These are phyloP conservation scores for Gasteruption jaculator DNA, from an alignment of 2,888 invertebrate genomes.

Conservation along the genomic window DNA sequence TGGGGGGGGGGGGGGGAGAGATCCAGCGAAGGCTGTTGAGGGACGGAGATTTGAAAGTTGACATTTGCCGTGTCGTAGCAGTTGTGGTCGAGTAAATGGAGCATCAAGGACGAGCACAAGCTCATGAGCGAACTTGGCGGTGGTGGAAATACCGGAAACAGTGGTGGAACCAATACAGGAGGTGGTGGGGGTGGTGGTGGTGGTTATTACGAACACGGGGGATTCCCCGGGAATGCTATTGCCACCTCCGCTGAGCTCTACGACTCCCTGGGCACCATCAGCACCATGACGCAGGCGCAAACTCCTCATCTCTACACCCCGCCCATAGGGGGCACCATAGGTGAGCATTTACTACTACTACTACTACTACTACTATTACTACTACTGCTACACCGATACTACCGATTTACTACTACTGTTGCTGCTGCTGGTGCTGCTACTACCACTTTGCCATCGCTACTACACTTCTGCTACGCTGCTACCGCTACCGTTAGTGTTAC, in stretches of 20 bases:
- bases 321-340: slow-evolving; percentile 67
- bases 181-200: slow-evolving; percentile 53
- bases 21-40: too few species aligned
- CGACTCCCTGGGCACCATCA: slow-evolving; percentile 68
- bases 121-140: slow-evolving; percentile 76
- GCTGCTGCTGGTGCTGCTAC: too few species aligned
- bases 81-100: slow-evolving; percentile 87
- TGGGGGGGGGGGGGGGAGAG: too few species aligned
- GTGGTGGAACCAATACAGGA: slow-evolving; percentile 51
- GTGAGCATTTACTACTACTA: slow-evolving; percentile 49
- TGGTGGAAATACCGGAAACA: slow-evolving; percentile 55
- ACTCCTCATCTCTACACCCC: slow-evolving; percentile 72
- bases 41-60: not conserved
- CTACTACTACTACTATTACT: not conserved
- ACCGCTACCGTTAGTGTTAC: too few species aligned
- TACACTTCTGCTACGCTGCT: too few species aligned
- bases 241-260: slow-evolving; percentile 60
- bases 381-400: too few species aligned
- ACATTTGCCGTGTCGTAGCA: slow-evolving; percentile 45
- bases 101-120: slow-evolving; percentile 87
- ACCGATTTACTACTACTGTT: too few species aligned
- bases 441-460: too few species aligned
- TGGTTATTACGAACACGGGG: slow-evolving; percentile 50
- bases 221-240: slow-evolving; percentile 50
- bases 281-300: slow-evolving; percentile 71